A percentile compares a stretch with the other conserved stretches of the same genome.
Evolutionary conservation across 2,113 vertebrate species (phyloP).

Genomic region (Thamnaconus septentrionalis): DNA sequence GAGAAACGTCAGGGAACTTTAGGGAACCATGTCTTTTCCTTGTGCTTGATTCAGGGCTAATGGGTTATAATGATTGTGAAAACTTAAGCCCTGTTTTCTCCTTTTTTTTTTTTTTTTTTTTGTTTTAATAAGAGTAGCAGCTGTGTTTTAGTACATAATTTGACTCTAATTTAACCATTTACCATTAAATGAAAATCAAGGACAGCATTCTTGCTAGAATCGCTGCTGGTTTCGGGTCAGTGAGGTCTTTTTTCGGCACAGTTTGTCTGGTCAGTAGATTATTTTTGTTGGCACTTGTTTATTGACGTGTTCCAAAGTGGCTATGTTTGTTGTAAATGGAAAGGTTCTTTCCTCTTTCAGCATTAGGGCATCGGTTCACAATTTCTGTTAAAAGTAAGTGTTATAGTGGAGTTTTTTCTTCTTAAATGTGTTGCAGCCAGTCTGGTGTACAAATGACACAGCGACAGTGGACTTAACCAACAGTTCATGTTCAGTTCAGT

Average conservation of each 20-base stretch:
- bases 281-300: neutral
- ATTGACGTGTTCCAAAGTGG: too few relatives aligned
- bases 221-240: conserved; percentile 10
- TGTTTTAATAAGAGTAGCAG: conserved; percentile 31
- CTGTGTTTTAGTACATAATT: conserved; percentile 23
- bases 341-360: too few relatives aligned
- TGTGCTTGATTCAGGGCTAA: conserved; percentile 27
- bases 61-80: conserved; percentile 35
- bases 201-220: conserved; percentile 12
- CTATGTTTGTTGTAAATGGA: too few relatives aligned
- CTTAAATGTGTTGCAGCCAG: too few relatives aligned
- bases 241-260: conserved; percentile 16
- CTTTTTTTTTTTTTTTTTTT: too few relatives aligned
- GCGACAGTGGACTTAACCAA: neutral
- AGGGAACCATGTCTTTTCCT: conserved; percentile 32
- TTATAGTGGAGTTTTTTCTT: too few relatives aligned
- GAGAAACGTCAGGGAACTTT: conserved; percentile 18
- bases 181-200: conserved; percentile 19
- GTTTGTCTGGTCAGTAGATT: conserved; percentile 18
- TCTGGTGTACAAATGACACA: too few relatives aligned
- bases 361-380: too few relatives aligned
- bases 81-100: conserved; percentile 22
- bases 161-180: conserved; percentile 28
- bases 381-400: too few relatives aligned
- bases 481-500: too few relatives aligned